Evolutionary conservation across 2,113 vertebrate genomes (phyloP).

Genomic region (Mionectes macconnelli): DNA sequence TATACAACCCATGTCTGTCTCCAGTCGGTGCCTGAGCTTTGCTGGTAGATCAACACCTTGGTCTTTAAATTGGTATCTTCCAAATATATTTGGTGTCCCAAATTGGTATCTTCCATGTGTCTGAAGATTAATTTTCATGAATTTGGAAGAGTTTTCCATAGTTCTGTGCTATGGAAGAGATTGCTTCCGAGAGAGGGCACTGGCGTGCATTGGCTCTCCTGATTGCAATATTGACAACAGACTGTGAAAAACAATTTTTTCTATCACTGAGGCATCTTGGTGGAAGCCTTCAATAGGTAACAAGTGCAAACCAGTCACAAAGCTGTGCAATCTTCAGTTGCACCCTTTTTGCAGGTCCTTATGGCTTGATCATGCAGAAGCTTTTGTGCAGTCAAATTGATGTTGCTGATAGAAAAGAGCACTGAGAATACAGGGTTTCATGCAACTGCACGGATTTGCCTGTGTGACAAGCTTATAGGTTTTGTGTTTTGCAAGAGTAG

Average conservation of each 20-base stretch:
- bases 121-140: background rate
- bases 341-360: background rate
- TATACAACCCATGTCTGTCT: background rate
- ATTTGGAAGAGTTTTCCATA: background rate
- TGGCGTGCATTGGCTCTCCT: fast-evolving
- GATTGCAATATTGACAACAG: background rate
- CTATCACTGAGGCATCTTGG: background rate
- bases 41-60: background rate
- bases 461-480: background rate
- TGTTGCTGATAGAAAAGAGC: background rate
- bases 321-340: background rate
- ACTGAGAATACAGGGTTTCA: background rate
- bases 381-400: background rate
- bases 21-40: background rate
- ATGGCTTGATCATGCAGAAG: background rate
- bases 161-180: background rate
- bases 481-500: background rate
- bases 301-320: background rate
- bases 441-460: background rate
- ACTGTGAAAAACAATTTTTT: background rate
- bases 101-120: background rate
- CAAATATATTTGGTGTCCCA: too few species aligned
- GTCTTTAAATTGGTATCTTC: background rate
- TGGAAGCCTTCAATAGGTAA: background rate
- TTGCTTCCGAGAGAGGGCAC: background rate